Evolutionary conservation across 2,113 vertebrate genomes (phyloP).

Genomic region (Pomatorhinus ruficollis): DNA sequence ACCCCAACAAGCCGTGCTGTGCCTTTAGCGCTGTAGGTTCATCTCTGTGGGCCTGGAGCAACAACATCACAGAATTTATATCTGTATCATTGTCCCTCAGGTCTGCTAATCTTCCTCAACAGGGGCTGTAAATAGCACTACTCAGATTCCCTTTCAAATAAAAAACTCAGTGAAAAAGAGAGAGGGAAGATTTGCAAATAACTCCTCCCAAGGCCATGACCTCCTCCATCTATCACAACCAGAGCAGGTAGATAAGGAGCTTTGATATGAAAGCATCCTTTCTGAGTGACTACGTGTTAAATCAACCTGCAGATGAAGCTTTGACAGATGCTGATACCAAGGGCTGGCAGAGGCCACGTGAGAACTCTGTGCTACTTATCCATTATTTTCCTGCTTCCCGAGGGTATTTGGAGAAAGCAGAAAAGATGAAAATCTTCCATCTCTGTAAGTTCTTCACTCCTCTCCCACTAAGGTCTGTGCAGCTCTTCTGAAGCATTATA

Average conservation of each 20-base stretch:
- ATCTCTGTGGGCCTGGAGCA: not conserved
- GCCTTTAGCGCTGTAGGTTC: not conserved
- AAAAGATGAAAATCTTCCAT: not conserved
- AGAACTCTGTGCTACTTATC: not conserved
- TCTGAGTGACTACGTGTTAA: not conserved
- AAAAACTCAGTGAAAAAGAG: not conserved
- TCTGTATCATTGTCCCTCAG: not conserved
- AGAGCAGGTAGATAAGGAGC: slow-evolving; percentile 23
- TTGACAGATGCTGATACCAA: not conserved
- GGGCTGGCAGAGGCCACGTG: not conserved
- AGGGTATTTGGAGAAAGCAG: not conserved
- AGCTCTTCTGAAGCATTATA: not conserved
- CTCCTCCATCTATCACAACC: not conserved
- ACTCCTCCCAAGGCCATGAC: not conserved
- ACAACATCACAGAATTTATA: not conserved
- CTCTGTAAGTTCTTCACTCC: not conserved
- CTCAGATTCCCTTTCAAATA: slow-evolving; percentile 4
- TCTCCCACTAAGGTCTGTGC: not conserved
- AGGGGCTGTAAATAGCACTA: not conserved
- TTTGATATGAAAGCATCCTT: not conserved
- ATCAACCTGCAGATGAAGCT: not conserved
- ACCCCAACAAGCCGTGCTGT: not conserved
- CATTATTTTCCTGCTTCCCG: not conserved
- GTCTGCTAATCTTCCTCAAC: not conserved
- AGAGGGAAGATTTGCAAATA: not conserved